Evolutionary conservation across 2,888 invertebrate genomes (phyloP).

Genomic region (Lasioglossum leucozonium): DNA sequence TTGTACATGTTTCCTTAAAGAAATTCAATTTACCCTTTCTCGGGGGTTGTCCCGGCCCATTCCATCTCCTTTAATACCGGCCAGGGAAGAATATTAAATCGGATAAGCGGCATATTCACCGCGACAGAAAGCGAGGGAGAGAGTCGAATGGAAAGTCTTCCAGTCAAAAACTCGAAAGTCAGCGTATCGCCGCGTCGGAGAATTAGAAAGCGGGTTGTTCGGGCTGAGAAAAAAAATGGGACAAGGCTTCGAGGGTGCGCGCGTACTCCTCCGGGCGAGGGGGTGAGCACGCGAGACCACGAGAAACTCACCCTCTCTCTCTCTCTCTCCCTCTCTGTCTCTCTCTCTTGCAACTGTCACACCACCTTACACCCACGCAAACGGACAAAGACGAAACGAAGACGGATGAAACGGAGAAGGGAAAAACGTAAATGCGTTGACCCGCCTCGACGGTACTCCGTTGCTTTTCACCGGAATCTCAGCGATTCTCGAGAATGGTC

Average conservation of each 20-base stretch:
- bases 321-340: not conserved
- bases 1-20: conserved; percentile 43
- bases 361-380: not conserved
- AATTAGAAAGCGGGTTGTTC: conserved; percentile 47
- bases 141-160: conserved; percentile 21
- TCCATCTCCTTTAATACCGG: not conserved
- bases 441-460: conserved; percentile 27
- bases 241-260: conserved; percentile 44
- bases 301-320: not conserved
- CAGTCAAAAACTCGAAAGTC: conserved; percentile 34
- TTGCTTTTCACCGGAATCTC: conserved; percentile 30
- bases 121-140: not conserved
- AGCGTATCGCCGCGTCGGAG: conserved; percentile 34
- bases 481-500: conserved; percentile 12
- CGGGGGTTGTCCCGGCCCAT: not conserved
- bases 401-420: not conserved
- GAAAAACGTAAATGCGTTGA: conserved; percentile 30
- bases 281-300: not conserved
- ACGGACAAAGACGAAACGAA: not conserved
- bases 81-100: conserved; percentile 39
- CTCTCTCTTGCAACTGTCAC: not conserved
- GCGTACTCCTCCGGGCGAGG: not conserved
- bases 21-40: conserved; percentile 37
- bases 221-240: conserved; percentile 30
- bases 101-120: conserved; percentile 28